Evolutionary conservation across 2,888 invertebrate species (phyloP), one percentile per base, ranked within the genome.

Genomic region (Spodoptera littoralis): DNA sequence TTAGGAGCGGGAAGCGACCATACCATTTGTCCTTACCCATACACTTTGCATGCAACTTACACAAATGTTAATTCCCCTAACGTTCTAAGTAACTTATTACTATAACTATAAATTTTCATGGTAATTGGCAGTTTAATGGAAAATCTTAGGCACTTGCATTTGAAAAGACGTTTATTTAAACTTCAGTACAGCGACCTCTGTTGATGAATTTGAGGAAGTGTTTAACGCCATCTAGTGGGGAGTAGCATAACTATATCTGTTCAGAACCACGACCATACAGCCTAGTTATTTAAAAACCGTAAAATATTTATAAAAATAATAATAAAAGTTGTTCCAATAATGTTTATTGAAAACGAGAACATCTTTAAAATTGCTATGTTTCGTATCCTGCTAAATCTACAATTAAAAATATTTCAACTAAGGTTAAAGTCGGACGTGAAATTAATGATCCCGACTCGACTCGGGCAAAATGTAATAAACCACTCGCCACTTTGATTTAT

Each of bases 71-170:
- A 74, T 74, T 60, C 18, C 42, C 18, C 50, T 53, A 59, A 43
- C 70, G 51, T 78, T 76, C 77, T 66, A 50, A 47, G 73, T 65
- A 78, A 65, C 60, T 69, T 74, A 65, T 63, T 60, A 70, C 54
- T 66, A 78, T 70, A 65, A 59, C 61, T 70, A 65, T 74, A 69
- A 55, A 69, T 75, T 70, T 46, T 59, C 58, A 61, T 53, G 55
- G 48, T 66, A 75, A 75, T 74, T 70, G 65, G 55, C 75, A 60
- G 44, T 64, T 22, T 68, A 73, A 64, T 73, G 60, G 60, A 65
- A 73, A 64, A 65, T 65, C 59, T 64, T 41, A 41, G 41, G 5
- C 6, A 11, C 30, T 48, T 55, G 12, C 11, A 11, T 48, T 47
- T 64, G 42, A 70, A 52, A 59, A 49, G 12, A 27, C 47, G 22